Percentiles rank a stretch among this genome's conserved stretches.
phyloP scores from a whole-genome alignment of 2,113 vertebrate species.

The Erinaceus europaeus region DNA sequence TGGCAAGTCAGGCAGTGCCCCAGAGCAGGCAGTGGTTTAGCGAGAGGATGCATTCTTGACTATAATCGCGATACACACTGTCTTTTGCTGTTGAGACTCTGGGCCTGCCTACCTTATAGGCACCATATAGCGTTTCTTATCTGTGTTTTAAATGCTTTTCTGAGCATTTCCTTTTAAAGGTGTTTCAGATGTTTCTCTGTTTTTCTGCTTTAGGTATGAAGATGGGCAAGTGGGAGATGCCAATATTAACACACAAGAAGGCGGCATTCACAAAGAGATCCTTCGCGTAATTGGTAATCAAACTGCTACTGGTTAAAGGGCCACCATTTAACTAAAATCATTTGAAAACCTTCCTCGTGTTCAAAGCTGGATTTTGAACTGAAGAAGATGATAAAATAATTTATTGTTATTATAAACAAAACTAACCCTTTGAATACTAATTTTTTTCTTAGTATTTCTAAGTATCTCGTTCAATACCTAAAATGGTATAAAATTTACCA shows the following conservation, averaged over 20 bases:
- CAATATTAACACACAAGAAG: slow-evolving; percentile 92
- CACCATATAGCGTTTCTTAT: neutral
- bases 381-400: slow-evolving; percentile 83
- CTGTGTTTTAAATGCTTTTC: neutral
- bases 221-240: slow-evolving; percentile 92
- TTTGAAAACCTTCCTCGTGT: slow-evolving; percentile 83
- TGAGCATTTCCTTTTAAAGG: neutral
- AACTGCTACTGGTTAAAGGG: slow-evolving; percentile 91
- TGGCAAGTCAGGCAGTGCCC: too few relatives aligned
- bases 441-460: slow-evolving; percentile 86
- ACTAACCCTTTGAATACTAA: slow-evolving; percentile 85
- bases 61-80: neutral
- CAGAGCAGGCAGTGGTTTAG: neutral
- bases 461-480: slow-evolving; percentile 81
- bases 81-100: neutral
- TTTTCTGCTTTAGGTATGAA: slow-evolving; percentile 86
- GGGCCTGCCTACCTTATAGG: neutral
- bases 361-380: slow-evolving; percentile 92
- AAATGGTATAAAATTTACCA: slow-evolving; percentile 77
- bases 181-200: slow-evolving; percentile 61
- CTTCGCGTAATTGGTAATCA: slow-evolving; percentile 94
- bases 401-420: slow-evolving; percentile 84
- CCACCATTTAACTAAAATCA: slow-evolving; percentile 71
- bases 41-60: neutral
- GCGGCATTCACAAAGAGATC: slow-evolving; percentile 90